Base-by-base conservation (phyloP, 2,797 vertebrate genomes). In the Tiaroga cobitis region DNA sequence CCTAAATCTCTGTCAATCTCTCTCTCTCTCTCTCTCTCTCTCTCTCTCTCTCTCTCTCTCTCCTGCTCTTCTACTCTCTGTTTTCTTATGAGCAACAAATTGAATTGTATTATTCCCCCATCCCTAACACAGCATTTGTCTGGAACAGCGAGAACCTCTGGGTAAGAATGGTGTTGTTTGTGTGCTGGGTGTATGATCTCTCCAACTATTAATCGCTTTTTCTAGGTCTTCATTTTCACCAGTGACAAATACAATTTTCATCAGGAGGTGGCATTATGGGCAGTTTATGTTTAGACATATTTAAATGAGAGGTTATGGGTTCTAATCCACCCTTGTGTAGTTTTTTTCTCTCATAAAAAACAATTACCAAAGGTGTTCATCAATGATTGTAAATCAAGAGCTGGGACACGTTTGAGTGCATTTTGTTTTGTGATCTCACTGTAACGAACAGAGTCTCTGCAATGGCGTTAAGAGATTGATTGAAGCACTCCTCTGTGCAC, bases 61-160 rank as follows among this genome's bases (percentile, higher is more conserved):
- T 74, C 54, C 19, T 13, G 49, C 67, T 37, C 29, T 49, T 16
- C 16, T 26, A 77, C 34, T 61, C 63, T 80, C 65, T 54, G 43
- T 54, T 81, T 80, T 80, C 78, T 80, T 80, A 21, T 68, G 24
- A 81, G 46, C 32, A 69, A 85, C 75, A 72, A 85, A 85, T 80
- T 70, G 67, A 68, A 80, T 79, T 72, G 9, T n/a, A 69, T 69
- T n/a, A 54, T 32, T 61, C 43, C 11, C n/a, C 43, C 39, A 15
- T 29, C 65, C 34, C 34, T 29, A 43, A 7, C 77, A 84, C 63
- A 80, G 34, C 65, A 37, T 87, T 84, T 81, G 86, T 84, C 77
- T 86, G 70, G 26, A 56, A 78, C 76, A 81, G 24, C 73, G 37
- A 68, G 70, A 81, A 81, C 32, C 32, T 54, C 65, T 54, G 59